Evolutionary conservation across 2,888 invertebrate genomes (phyloP).

Genomic region (Cordilura impudica): DNA sequence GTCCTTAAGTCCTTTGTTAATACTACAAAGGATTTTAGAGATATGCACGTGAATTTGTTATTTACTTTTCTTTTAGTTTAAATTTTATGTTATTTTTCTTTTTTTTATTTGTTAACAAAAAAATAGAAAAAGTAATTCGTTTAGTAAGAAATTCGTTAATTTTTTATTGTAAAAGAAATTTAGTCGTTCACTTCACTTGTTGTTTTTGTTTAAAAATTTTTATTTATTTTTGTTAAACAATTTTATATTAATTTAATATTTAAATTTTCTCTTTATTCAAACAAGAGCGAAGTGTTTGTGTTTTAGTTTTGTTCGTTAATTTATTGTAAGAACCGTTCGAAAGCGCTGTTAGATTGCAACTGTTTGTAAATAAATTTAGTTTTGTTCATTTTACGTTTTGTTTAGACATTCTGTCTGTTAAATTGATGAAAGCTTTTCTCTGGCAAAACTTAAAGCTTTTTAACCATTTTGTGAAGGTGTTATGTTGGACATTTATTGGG

Average conservation of each 20-base stretch:
- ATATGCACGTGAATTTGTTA: constrained; percentile 45
- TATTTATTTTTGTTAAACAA: constrained; percentile 14
- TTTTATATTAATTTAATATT: constrained; percentile 29
- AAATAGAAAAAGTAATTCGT: constrained; percentile 11
- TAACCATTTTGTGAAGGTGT: constrained; percentile 46
- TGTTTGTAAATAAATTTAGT: constrained; percentile 56
- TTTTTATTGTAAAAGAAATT: constrained; percentile 12
- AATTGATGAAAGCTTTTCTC: constrained; percentile 20
- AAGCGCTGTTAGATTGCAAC: constrained; percentile 64
- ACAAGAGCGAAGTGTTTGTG: constrained; percentile 38
- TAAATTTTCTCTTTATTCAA: constrained; percentile 39
- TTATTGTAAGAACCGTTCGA: constrained; percentile 59
- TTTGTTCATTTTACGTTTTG: constrained; percentile 47
- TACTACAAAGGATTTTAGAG: constrained; percentile 50
- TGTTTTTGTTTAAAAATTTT: constrained; percentile 13
- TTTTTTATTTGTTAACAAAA: constrained; percentile 35
- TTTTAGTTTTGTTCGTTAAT: constrained; percentile 38
- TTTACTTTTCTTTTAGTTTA: constrained; percentile 19
- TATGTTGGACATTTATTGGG: constrained; percentile 25
- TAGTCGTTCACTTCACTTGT: constrained; percentile 49
- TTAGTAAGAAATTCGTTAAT: constrained; percentile 31
- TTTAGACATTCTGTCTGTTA: constrained; percentile 19
- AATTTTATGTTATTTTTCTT: constrained; percentile 52
- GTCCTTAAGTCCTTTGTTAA: constrained; percentile 53
- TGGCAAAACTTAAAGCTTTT: not conserved